Evolutionary conservation across 2,797 vertebrate species (phyloP).

Genomic region (Podarcis siculus): DNA sequence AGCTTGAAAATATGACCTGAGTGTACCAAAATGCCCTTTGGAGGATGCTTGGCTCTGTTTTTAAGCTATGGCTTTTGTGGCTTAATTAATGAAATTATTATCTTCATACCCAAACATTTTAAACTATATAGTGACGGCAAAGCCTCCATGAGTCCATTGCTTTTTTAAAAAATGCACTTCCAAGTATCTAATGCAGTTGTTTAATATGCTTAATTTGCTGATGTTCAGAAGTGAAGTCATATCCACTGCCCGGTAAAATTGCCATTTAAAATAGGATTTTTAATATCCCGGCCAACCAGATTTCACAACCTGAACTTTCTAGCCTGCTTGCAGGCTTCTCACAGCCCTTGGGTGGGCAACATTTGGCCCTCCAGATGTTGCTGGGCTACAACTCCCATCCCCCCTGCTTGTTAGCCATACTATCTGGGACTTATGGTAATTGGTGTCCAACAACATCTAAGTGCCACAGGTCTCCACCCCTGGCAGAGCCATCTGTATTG

Average conservation of each 20-base stretch:
- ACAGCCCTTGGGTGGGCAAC: too few relatives aligned
- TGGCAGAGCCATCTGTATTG: too few relatives aligned
- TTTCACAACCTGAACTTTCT: neutral
- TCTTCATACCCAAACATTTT: neutral
- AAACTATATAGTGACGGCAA: neutral
- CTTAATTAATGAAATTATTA: neutral
- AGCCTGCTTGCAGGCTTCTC: too few relatives aligned
- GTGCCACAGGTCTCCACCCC: too few relatives aligned
- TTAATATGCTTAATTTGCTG: neutral
- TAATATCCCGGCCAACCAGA: neutral
- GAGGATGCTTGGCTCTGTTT: neutral
- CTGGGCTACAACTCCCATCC: neutral
- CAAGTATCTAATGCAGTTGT: constrained; percentile 16
- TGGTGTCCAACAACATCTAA: too few relatives aligned
- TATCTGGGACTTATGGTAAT: too few relatives aligned
- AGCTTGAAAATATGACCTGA: constrained; percentile 29
- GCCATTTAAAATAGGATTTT: neutral
- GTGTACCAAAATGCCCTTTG: constrained; percentile 1
- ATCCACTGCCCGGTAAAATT: neutral
- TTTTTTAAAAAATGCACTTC: neutral
- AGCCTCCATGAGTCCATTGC: neutral
- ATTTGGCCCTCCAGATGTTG: too few relatives aligned
- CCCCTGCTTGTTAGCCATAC: too few relatives aligned
- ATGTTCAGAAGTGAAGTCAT: neutral
- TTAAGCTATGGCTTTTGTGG: neutral